These are phyloP conservation scores for Timema podura DNA, from an alignment of 2,888 invertebrate genomes.

Conservation along the genomic window DNA sequence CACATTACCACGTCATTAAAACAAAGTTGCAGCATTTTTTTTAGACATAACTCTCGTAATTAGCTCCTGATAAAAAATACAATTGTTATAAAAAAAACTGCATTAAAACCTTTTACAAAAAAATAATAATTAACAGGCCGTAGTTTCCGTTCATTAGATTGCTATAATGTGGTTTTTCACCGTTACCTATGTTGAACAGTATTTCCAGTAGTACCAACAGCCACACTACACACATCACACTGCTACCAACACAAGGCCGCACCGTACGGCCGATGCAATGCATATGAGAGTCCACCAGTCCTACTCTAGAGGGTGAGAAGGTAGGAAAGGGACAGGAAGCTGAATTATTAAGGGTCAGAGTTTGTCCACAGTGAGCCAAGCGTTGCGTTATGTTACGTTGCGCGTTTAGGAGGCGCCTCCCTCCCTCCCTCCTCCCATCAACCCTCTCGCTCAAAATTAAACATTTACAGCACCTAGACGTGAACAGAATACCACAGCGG, in stretches of 20 bases:
- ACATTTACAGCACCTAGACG: not conserved
- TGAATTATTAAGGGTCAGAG: constrained; percentile 14
- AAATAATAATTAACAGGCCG: not conserved
- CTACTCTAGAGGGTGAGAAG: not conserved
- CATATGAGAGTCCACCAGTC: constrained; percentile 8
- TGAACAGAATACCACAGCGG: too few relatives aligned
- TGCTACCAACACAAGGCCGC: not conserved
- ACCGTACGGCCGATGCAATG: constrained; percentile 7
- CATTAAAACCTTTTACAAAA: not conserved
- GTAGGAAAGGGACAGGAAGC: not conserved
- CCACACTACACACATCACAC: not conserved
- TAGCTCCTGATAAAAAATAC: too few relatives aligned
- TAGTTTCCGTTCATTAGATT: not conserved
- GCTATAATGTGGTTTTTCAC: constrained; percentile 7
- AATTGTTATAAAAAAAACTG: too few relatives aligned
- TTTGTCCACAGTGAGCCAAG: constrained; percentile 6
- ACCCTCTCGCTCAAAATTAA: constrained; percentile 1
- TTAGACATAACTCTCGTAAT: too few relatives aligned
- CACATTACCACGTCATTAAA: too few relatives aligned
- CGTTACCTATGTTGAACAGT: not conserved
- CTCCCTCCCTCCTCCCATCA: not conserved
- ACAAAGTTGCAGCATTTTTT: too few relatives aligned
- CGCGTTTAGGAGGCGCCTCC: not conserved
- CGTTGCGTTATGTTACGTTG: too few relatives aligned
- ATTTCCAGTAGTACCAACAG: not conserved